These are phyloP conservation scores for Hozukius guyotensis DNA, from an alignment of 2,797 vertebrate species.

Conservation along the genomic window DNA sequence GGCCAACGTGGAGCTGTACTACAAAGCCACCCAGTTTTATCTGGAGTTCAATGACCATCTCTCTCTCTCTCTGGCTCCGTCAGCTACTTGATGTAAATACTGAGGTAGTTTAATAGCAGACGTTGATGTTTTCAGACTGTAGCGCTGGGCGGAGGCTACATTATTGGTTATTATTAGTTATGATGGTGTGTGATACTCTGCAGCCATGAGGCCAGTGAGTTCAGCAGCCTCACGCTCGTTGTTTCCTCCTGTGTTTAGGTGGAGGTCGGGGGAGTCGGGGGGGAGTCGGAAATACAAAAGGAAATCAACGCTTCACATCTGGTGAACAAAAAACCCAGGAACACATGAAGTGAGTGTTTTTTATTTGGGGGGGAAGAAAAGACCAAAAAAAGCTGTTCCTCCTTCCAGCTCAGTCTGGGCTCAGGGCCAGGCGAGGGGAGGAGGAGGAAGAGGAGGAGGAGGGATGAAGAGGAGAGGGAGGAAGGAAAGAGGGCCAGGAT, in stretches of 20 bases:
- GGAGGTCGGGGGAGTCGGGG: neutral
- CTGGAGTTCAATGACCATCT: too few relatives aligned
- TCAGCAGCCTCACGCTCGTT: too few relatives aligned
- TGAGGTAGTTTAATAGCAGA: too few relatives aligned
- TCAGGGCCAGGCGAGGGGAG: slow-evolving; percentile 58
- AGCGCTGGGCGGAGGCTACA: too few relatives aligned
- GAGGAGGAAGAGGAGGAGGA: slow-evolving; percentile 22
- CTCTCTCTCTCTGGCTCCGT: too few relatives aligned
- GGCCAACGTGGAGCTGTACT: slow-evolving; percentile 99
- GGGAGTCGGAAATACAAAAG: slow-evolving; percentile 14
- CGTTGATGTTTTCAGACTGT: too few relatives aligned
- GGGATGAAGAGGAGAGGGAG: slow-evolving; percentile 23
- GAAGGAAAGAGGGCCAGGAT: slow-evolving; percentile 48
- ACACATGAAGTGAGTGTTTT: slow-evolving; percentile 12
- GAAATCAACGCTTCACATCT: slow-evolving; percentile 30
- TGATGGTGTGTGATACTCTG: too few relatives aligned
- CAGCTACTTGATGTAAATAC: too few relatives aligned
- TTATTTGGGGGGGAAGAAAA: neutral
- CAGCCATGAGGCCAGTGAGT: too few relatives aligned
- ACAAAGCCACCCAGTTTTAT: slow-evolving; percentile 95
- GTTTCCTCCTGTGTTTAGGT: neutral
- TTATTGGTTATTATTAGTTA: too few relatives aligned
- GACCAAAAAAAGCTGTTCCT: slow-evolving; percentile 40
- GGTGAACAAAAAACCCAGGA: slow-evolving; percentile 10
- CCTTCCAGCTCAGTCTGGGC: slow-evolving; percentile 64